These are phyloP conservation scores for Romanomermis culicivorax DNA, from an alignment of 2,888 invertebrate species.

Conservation along the genomic window DNA sequence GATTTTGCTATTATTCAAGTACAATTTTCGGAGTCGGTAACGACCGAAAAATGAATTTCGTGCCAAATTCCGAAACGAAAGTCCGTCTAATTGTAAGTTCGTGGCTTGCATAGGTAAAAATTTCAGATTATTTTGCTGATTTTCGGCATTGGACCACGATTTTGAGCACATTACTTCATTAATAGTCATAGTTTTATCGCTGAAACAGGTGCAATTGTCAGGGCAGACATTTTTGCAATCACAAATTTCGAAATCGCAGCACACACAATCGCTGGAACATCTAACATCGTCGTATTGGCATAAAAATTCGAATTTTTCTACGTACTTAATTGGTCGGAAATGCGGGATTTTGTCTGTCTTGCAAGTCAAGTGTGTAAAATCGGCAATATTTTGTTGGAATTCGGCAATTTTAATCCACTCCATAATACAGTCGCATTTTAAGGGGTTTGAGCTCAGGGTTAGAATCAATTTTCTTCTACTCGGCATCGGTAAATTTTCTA, in stretches of 20 bases:
- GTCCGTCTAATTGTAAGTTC: conserved; percentile 63
- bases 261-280: conserved; percentile 65
- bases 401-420: not conserved
- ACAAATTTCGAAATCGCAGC: conserved; percentile 72
- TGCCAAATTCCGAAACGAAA: conserved; percentile 49
- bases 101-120: conserved; percentile 74
- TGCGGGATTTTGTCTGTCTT: not conserved
- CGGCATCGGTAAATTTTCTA: not conserved
- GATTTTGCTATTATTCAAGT: conserved; percentile 20
- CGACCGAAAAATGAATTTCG: conserved; percentile 57
- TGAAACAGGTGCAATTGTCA: conserved; percentile 55
- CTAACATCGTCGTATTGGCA: conserved; percentile 63
- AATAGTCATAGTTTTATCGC: conserved; percentile 53
- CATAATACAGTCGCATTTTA: not conserved
- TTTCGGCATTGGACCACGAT: conserved; percentile 27
- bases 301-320: conserved; percentile 24
- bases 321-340: not conserved
- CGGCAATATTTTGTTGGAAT: not conserved
- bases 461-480: not conserved
- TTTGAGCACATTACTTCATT: conserved; percentile 9
- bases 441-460: not conserved
- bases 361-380: not conserved
- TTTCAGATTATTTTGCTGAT: conserved; percentile 39
- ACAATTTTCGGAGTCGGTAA: conserved; percentile 16
- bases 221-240: conserved; percentile 82